Base-by-base conservation (phyloP, 2,888 invertebrate species). In the Miltochrista miniata region DNA sequence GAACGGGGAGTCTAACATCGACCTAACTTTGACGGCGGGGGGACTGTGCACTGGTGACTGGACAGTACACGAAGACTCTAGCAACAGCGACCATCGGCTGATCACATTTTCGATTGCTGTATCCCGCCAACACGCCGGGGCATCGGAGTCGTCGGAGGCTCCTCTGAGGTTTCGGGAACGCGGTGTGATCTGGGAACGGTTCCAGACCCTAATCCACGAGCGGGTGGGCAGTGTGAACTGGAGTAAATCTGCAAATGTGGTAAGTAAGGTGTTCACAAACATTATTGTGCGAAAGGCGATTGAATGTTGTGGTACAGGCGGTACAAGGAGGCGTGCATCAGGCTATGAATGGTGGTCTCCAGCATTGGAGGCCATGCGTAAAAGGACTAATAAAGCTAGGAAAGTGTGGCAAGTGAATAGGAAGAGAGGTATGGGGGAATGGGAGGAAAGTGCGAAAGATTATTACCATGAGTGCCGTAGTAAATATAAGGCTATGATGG, bases 1-100 rank as follows among this genome's bases (percentile, higher is more conserved):
- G 0, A 61, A 61, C 30, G 68, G 65, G 0, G 29, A 46, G 13
- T 64, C 69, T 0, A 73, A 73, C 24, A 53, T 74, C 0, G 73
- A 72, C 52, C 2, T 72, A 0, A 72, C 69, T 0, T 11, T 74
- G 0, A 11, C 53, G 0, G 60, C 55, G 0, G 44, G 66, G 2
- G 54, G 62, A 0, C 18, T 56, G 0, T 1, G 11, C 0, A 54
- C 62, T 5, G 4, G 33, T 0, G 38, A 53, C 0, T 71, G 73
- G 72, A 18, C 8, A 0, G 69, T 68, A 1, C 46, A 53, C 8
- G 60, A 45, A 2, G 61, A 39, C 0, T 48, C n/a, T 2, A 61
- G 59, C 12, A 0, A 12, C 0, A 68, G 70, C 11, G 72, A 70
- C 47, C 70, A 71, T 10, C 51, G 48, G 0, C 49, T 70, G 0